phyloP scores from a whole-genome alignment of 92 coral and sea anemone species.

The Palythoa grandiflora region DNA sequence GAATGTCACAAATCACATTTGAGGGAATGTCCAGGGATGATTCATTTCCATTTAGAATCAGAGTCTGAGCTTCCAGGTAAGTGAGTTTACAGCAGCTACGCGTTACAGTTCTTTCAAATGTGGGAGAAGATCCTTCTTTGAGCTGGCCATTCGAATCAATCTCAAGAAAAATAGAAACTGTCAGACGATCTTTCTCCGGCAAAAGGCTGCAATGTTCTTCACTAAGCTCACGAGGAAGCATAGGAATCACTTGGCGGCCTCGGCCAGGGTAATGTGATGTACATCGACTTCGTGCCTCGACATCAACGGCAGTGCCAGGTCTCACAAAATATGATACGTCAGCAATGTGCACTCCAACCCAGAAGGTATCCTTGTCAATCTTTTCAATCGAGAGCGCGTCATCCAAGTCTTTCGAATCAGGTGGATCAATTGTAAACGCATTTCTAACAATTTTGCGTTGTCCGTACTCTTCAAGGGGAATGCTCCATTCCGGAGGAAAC shows the following conservation, averaged over 20 bases:
- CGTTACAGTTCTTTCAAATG: conserved; percentile 68
- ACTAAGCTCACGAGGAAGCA: conserved; percentile 89
- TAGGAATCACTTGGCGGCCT: conserved; percentile 66
- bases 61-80: conserved; percentile 79
- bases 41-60: conserved; percentile 50
- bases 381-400: conserved; percentile 85
- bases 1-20: conserved; percentile 36
- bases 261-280: conserved; percentile 83
- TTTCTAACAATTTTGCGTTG: conserved; percentile 45
- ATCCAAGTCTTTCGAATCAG: conserved; percentile 78
- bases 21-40: conserved; percentile 17
- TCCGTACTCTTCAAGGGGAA: conserved; percentile 69
- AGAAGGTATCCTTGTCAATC: conserved; percentile 41
- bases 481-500: conserved; percentile 59
- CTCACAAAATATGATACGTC: conserved; percentile 90
- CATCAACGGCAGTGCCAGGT: conserved; percentile 73
- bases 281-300: conserved; percentile 81
- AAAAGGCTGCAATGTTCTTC: conserved; percentile 82
- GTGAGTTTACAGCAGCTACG: conserved; percentile 73
- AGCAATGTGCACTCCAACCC: conserved; percentile 89
- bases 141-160: conserved; percentile 65
- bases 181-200: conserved; percentile 74
- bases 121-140: conserved; percentile 24
- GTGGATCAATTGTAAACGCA: conserved; percentile 95
- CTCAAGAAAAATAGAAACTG: conserved; percentile 71